Evolutionary conservation across 2,113 vertebrate genomes (phyloP).

Genomic region (Diadophis punctatus): DNA sequence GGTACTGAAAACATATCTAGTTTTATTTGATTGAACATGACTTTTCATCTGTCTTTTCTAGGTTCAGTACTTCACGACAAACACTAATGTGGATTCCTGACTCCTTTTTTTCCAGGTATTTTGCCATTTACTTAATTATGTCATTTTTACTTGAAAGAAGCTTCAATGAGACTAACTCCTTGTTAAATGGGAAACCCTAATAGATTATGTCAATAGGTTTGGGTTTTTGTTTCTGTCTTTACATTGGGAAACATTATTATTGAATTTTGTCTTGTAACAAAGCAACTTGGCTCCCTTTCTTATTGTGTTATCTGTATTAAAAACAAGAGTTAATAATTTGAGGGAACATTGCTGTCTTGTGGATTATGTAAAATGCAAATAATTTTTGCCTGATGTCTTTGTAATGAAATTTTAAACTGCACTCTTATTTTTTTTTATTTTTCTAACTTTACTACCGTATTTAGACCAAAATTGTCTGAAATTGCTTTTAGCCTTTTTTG

Average conservation of each 20-base stretch:
- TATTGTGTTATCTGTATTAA: neutral
- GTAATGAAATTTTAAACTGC: neutral
- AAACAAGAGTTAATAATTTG: neutral
- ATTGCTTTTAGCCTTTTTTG: neutral
- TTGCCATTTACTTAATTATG: neutral
- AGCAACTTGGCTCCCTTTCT: neutral
- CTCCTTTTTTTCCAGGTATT: slow-evolving; percentile 98
- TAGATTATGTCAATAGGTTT: neutral
- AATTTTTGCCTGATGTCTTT: neutral
- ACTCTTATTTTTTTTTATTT: neutral
- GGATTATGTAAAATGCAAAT: neutral
- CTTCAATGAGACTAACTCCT: neutral
- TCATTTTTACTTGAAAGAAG: neutral
- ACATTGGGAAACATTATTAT: neutral
- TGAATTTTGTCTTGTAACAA: neutral
- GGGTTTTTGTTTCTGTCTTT: neutral
- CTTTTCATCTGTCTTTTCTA: slow-evolving; percentile 59
- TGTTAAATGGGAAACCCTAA: neutral
- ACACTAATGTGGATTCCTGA: slow-evolving; percentile 99
- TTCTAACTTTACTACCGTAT: neutral
- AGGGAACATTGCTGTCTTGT: neutral
- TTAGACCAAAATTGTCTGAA: neutral
- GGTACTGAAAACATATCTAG: neutral
- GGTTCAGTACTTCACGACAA: slow-evolving; percentile 97
- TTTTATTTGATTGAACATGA: neutral